Percentiles rank a stretch among this genome's conserved stretches.
Evolutionary conservation across 2,797 vertebrate genomes (phyloP).

Genomic region (Oreochromis mossambicus): DNA sequence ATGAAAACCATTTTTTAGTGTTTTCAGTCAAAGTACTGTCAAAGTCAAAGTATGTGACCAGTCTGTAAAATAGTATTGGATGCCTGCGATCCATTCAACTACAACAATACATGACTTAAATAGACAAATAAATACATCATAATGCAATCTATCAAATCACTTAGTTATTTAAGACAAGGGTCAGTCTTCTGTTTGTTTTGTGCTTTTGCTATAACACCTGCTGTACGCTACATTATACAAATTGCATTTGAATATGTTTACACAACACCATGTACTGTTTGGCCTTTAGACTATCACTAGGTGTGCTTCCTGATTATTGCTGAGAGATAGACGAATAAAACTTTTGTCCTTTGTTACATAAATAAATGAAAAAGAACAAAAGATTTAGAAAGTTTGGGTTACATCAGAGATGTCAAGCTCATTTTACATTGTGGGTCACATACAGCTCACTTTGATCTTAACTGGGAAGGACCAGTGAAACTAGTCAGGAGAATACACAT

Average conservation of each 20-base stretch:
- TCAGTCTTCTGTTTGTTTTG: background rate
- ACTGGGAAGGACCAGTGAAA: background rate
- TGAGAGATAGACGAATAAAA: background rate
- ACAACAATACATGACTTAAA: background rate
- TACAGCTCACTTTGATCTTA: background rate
- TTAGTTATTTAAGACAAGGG: background rate
- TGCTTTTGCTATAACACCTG: background rate
- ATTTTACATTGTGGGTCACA: background rate
- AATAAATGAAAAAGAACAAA: background rate
- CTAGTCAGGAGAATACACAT: background rate
- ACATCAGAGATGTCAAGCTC: rapidly evolving
- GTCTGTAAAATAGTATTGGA: background rate
- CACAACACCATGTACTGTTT: background rate
- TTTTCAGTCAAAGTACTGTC: background rate
- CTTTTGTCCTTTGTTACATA: background rate
- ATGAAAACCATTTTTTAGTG: background rate
- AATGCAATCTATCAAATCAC: background rate
- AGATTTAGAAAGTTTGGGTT: background rate
- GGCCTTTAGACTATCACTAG: background rate
- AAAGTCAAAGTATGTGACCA: background rate
- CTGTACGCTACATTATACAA: background rate
- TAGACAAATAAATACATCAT: background rate
- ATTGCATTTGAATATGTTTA: background rate
- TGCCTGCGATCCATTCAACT: background rate
- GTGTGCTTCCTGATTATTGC: background rate